Evolutionary conservation across 2,797 vertebrate genomes (phyloP).

Genomic region (Sternotherus odoratus): DNA sequence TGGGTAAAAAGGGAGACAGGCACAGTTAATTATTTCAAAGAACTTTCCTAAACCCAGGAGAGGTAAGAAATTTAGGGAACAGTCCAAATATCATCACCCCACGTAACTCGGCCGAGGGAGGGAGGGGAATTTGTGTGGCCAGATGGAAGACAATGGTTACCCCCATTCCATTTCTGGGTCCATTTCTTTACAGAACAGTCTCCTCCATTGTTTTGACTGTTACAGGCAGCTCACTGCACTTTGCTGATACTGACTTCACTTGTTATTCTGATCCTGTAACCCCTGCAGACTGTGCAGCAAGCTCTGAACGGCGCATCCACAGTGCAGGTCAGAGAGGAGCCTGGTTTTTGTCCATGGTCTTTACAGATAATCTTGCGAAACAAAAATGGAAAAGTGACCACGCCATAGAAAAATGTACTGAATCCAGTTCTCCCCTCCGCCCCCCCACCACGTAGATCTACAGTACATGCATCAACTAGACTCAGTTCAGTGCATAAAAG

Average conservation of each 20-base stretch:
- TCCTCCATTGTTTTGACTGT: not conserved
- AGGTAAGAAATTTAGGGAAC: not conserved
- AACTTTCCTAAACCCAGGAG: not conserved
- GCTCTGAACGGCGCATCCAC: not conserved
- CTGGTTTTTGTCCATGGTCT: not conserved
- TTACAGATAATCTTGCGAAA: not conserved
- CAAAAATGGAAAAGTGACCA: not conserved
- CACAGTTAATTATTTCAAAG: not conserved
- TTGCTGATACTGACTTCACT: not conserved
- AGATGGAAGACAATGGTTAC: not conserved
- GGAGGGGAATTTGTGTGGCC: not conserved
- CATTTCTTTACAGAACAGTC: not conserved
- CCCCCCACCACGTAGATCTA: not conserved
- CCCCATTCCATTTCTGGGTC: not conserved
- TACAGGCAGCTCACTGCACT: not conserved
- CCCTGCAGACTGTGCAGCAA: not conserved
- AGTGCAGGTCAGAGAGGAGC: not conserved
- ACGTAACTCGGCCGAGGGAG: not conserved
- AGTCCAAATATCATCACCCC: not conserved
- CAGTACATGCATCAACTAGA: not conserved
- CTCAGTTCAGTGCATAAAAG: not conserved
- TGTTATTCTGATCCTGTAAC: not conserved
- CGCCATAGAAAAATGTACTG: not conserved
- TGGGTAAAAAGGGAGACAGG: not conserved
- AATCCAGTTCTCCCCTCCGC: not conserved